Base-by-base conservation (phyloP, 2,113 vertebrate species). In the Okapia johnstoni region DNA sequence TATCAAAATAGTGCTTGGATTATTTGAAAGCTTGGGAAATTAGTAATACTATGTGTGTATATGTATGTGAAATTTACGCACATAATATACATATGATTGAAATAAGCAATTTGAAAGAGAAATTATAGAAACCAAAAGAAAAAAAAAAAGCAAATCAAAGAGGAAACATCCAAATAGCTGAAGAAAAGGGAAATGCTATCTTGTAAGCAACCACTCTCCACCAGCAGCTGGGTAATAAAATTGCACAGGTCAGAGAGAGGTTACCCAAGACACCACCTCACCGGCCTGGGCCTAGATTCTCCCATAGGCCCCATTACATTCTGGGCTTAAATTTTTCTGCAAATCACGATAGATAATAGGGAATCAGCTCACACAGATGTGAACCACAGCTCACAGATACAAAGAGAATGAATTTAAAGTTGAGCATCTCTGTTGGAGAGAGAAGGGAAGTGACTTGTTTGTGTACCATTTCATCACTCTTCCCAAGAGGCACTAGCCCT, bases 311-410 rank as follows among this genome's bases (percentile, higher is more conserved):
- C 90, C 55, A 73, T 96, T 46, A 70, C 70, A 55, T 96, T 90
- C 58, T 61, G 73, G 79, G 60, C 33, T 83, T 93, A 81, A 84
- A 87, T 83, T 96, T 96, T 97, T 70, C 70, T 90, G 54, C 50
- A 95, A 95, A 94, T 94, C 94, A 60, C 19, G 23, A 33, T 97
- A 97, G 46, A 28, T 98, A 97, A 97, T 96, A 97, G 97, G 95
- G 84, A 96, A 97, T 97, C 94, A 95, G 95, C 52, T 91, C 88
- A 58, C 97, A 96, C 92, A 98, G 95, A 96, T 97, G 96, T 86
- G 97, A 96, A 79, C 54, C 55, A 80, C 77, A 85, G 95, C 48
- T 85, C 89, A 48, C 19, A 88, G 87, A 90, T 23, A 93, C 40
- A 84, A 55, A 94, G 40, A 55, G 50, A 97, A 60, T 23, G 87